These are phyloP conservation scores for Tenthredo distinguenda DNA, from an alignment of 2,888 invertebrate genomes.

Conservation along the genomic window DNA sequence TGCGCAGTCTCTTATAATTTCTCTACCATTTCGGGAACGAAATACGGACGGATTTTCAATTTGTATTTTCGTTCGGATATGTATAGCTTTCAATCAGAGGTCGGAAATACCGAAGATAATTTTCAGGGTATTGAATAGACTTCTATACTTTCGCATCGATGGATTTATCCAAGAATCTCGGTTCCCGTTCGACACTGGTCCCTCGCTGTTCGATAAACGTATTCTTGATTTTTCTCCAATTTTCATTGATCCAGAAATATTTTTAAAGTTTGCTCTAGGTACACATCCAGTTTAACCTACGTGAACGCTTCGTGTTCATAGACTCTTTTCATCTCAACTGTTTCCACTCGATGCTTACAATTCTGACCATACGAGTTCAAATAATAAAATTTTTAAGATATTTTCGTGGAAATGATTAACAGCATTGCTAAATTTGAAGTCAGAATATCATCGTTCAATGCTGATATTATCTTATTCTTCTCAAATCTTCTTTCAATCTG, in stretches of 20 bases:
- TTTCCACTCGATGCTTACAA: background rate
- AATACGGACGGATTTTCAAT: slow-evolving; percentile 5
- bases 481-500: background rate
- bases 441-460: background rate
- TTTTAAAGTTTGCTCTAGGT: slow-evolving; percentile 16
- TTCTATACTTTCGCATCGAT: background rate
- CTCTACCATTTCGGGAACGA: background rate
- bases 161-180: background rate
- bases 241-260: slow-evolving; percentile 17
- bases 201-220: background rate
- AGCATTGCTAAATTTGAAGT: background rate
- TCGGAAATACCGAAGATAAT: slow-evolving; percentile 9
- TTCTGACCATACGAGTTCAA: background rate
- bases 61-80: background rate
- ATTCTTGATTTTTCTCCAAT: slow-evolving; percentile 8
- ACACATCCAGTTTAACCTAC: slow-evolving; percentile 11
- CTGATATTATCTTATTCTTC: background rate
- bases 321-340: background rate
- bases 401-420: background rate
- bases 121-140: background rate
- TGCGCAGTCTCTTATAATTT: background rate
- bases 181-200: background rate
- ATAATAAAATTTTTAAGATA: background rate
- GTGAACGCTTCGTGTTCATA: background rate
- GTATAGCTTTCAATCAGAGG: background rate